A percentile compares a stretch with the other conserved stretches of the same genome.
Conservation (phyloP, 2,888 invertebrate genomes). For the Lasioglossum vierecki region DNA sequence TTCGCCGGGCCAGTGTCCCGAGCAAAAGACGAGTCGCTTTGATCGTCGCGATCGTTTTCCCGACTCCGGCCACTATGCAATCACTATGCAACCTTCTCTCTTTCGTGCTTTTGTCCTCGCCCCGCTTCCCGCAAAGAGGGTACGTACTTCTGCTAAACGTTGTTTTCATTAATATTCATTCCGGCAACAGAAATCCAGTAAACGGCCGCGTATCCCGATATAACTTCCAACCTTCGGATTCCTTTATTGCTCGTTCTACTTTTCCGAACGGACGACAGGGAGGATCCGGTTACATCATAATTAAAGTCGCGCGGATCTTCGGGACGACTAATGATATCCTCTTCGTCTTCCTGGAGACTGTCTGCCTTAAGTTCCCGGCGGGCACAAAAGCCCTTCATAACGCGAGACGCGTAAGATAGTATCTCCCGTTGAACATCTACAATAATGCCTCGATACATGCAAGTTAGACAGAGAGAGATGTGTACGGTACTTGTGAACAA, state of each 20-base stretch:
- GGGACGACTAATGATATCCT: constrained; percentile 42
- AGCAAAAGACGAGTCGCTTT: constrained; percentile 20
- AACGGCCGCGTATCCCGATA: constrained; percentile 42
- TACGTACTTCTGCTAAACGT: constrained; percentile 27
- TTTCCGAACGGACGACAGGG: constrained; percentile 1
- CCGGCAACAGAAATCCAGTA: constrained; percentile 17
- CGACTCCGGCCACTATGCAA: neutral
- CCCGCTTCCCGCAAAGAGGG: neutral
- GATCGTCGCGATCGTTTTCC: constrained; percentile 27
- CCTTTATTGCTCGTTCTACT: constrained; percentile 48
- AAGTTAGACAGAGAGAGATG: neutral
- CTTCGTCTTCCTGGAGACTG: constrained; percentile 42
- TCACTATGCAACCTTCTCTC: neutral
- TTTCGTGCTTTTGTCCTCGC: neutral
- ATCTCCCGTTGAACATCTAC: neutral
- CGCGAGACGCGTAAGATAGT: constrained; percentile 28
- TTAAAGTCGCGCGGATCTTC: constrained; percentile 48
- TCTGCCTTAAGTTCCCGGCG: constrained; percentile 21
- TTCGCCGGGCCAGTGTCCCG: neutral
- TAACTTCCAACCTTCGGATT: constrained; percentile 34
- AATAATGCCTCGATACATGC: neutral
- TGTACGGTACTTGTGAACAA: neutral
- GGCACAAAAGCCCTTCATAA: constrained; percentile 33
- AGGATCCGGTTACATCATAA: constrained; percentile 51
- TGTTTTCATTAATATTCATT: constrained; percentile 57